A percentile compares a stretch with the other conserved stretches of the same genome.
These are phyloP conservation scores for Hippocampus guttulatus DNA, from an alignment of 2,113 vertebrate species.

Conservation along the genomic window DNA sequence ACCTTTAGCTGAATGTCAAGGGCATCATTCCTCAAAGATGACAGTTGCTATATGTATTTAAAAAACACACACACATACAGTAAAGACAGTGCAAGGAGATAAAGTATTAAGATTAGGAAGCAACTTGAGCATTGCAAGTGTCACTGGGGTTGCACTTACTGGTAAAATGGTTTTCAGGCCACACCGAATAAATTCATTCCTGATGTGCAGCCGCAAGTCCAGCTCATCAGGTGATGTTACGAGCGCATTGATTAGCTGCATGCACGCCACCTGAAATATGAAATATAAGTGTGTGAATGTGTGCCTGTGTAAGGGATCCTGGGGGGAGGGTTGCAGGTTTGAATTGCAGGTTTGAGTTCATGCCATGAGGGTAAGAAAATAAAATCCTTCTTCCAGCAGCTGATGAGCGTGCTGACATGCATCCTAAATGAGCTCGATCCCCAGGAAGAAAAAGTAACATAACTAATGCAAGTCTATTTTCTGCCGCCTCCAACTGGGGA, in stretches of 20 bases:
- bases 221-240: constrained; percentile 97
- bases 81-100: constrained; percentile 12
- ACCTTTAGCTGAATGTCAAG: constrained; percentile 97
- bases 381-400: constrained; percentile 40
- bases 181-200: constrained; percentile 98
- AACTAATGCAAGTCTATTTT: constrained; percentile 70
- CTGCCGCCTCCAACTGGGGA: constrained; percentile 49
- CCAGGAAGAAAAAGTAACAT: constrained; percentile 56
- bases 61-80: not conserved
- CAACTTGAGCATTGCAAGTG: constrained; percentile 15
- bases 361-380: not conserved
- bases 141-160: constrained; percentile 74
- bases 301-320: too few species aligned
- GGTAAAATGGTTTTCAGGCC: constrained; percentile 93
- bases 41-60: constrained; percentile 54
- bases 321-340: not conserved
- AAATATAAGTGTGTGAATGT: constrained; percentile 39
- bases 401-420: constrained; percentile 49
- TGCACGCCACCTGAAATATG: constrained; percentile 87
- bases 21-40: constrained; percentile 82
- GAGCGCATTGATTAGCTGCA: constrained; percentile 99
- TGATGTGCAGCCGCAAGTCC: constrained; percentile 96
- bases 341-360: not conserved
- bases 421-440: constrained; percentile 59
- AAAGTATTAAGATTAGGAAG: not conserved